Evolutionary conservation across 2,797 vertebrate species (phyloP).

Genomic region (Pitangus sulphuratus): DNA sequence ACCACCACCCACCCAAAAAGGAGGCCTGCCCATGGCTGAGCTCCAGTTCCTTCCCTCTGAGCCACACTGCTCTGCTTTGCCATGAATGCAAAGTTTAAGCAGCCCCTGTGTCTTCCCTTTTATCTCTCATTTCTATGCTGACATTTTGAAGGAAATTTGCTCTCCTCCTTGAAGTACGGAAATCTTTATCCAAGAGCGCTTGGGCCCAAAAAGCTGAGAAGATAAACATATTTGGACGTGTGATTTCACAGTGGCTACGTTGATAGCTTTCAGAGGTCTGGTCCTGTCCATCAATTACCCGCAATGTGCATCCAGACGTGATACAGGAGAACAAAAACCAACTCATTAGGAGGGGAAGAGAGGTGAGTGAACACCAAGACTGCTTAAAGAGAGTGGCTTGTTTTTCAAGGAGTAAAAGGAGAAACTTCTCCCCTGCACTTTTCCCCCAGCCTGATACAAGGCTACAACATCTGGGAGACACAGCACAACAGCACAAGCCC

Average conservation of each 20-base stretch:
- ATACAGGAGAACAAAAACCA: constrained; percentile 27
- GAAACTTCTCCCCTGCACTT: not conserved
- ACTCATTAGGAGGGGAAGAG: constrained; percentile 50
- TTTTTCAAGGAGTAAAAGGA: not conserved
- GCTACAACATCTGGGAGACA: not conserved
- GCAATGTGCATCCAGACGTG: constrained; percentile 51
- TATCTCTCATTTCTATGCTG: constrained; percentile 42
- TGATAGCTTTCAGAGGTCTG: constrained; percentile 61
- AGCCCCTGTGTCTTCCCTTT: not conserved
- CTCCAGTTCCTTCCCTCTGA: not conserved
- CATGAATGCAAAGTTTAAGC: not conserved
- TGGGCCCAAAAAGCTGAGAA: not conserved
- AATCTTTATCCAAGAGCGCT: constrained; percentile 10
- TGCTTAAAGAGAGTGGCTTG: not conserved
- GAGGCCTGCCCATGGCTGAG: not conserved
- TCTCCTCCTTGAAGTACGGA: constrained; percentile 41
- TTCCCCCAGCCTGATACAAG: not conserved
- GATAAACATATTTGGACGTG: constrained; percentile 70
- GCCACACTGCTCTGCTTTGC: not conserved
- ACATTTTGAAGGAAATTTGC: constrained; percentile 64
- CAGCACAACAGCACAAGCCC: not conserved
- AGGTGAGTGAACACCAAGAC: constrained; percentile 27
- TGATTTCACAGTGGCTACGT: constrained; percentile 54
- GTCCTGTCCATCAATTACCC: constrained; percentile 67
- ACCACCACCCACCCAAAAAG: not conserved